These are phyloP conservation scores for Morelia viridis DNA, from an alignment of 2,797 vertebrate species.

Conservation along the genomic window DNA sequence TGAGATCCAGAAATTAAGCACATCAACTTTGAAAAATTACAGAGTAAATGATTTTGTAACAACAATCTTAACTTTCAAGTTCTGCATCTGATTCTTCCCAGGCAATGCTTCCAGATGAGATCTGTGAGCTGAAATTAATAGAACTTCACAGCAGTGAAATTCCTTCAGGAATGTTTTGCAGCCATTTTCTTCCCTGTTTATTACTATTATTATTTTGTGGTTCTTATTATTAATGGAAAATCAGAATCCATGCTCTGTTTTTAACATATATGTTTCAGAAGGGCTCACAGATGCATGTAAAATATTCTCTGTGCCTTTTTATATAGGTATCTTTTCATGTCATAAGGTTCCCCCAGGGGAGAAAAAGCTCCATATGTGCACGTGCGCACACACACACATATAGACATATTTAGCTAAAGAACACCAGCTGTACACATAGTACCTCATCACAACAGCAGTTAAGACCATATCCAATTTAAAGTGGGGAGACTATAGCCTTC, in stretches of 20 bases:
- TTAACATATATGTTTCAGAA: slow-evolving; percentile 25
- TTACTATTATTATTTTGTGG: background rate
- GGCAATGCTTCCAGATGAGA: background rate
- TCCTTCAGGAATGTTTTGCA: slow-evolving; percentile 30
- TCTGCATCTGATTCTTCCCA: background rate
- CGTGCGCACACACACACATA: background rate
- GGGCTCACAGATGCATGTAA: background rate
- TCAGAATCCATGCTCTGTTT: background rate
- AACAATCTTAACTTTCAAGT: slow-evolving; percentile 9
- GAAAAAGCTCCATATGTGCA: background rate
- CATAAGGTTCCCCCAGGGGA: background rate
- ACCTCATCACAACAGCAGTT: accelerated
- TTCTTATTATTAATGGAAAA: background rate
- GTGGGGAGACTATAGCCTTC: slow-evolving; percentile 26
- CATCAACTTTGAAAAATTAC: slow-evolving; percentile 15
- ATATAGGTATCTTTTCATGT: slow-evolving; percentile 33
- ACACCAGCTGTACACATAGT: slow-evolving; percentile 6
- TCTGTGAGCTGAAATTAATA: background rate
- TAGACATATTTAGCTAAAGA: background rate
- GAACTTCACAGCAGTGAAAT: background rate
- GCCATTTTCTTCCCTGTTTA: background rate
- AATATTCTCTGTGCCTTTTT: background rate
- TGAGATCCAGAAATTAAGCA: slow-evolving; percentile 15
- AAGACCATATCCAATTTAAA: slow-evolving; percentile 46
- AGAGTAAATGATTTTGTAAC: background rate